Base-by-base conservation (phyloP, 1,140 invertebrate genomes). In the Trinorchestia longiramus region DNA sequence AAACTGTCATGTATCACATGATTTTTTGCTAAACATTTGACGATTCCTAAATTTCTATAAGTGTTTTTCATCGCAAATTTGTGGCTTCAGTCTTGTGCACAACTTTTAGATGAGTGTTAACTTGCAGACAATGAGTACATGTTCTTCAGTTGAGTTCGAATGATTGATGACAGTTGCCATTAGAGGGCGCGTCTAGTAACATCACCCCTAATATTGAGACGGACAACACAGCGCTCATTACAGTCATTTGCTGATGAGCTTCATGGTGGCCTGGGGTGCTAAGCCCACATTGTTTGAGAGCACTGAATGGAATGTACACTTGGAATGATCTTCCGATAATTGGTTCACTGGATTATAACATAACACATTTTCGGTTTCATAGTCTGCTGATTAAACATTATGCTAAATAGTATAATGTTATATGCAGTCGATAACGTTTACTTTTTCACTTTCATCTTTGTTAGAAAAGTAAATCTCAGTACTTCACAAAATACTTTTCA, bases 81-180 rank as follows among this genome's bases (percentile, higher is more conserved):
- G 36, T 28, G 47, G 62, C 62, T 28, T 77, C 15, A 36, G 1
- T 77, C 36, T 77, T 28, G 36, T 36, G 36, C 28, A 36, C 62
- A 15, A 77, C 62, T 28, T 77, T 11, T 19, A 77, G 28, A 11
- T 77, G 15, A 15, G 62, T 11, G 62, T 36, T 77, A 23, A 28
- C 8, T 36, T 77, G 1, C 28, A 77, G 36, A 77, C 28, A 1
- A 77, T 36, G 47, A 53, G 8, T 53, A 53, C 62, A 77, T 28
- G 28, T 36, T 11, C 62, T 77, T 77, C 62, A 77, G 62, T 77
- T 77, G 11, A 90, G 88, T 90, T 42, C 41, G 41, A 90, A 28
- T 90, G 88, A 90, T 90, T 90, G 88, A 90, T 90, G 88, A 90
- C 28, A 41, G n/a, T 42, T 15, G 88, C 88, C 88, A 90, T 90